Evolutionary conservation across 1,140 invertebrate genomes (phyloP).

Genomic region (Drosophila watanabei): DNA sequence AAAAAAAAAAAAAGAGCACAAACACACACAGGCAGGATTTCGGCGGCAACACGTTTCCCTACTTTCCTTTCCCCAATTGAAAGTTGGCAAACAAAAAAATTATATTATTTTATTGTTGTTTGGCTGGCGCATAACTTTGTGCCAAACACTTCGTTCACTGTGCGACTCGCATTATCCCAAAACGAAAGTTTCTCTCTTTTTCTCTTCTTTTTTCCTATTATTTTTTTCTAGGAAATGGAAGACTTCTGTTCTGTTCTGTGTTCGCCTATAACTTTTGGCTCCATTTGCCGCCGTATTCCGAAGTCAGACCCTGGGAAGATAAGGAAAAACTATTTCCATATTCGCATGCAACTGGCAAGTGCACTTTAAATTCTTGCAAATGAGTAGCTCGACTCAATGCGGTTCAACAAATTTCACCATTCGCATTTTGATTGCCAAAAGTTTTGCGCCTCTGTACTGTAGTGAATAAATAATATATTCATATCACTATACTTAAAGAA

Average conservation of each 20-base stretch:
- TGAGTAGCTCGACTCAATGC: slow-evolving; percentile 66
- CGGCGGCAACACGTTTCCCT: slow-evolving; percentile 40
- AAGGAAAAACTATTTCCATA: slow-evolving; percentile 70
- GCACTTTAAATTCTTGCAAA: slow-evolving; percentile 85
- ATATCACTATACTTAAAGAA: background rate
- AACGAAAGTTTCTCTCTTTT: slow-evolving; percentile 56
- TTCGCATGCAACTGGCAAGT: slow-evolving; percentile 75
- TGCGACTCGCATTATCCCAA: slow-evolving; percentile 69
- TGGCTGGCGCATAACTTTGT: slow-evolving; percentile 76
- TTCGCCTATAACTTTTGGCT: slow-evolving; percentile 66
- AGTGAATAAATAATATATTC: slow-evolving; percentile 12
- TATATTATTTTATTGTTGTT: slow-evolving; percentile 83
- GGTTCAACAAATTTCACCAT: slow-evolving; percentile 11
- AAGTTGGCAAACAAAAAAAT: slow-evolving; percentile 60
- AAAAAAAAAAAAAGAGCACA: too few species aligned
- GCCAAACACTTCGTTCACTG: slow-evolving; percentile 75
- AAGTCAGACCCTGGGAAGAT: slow-evolving; percentile 41
- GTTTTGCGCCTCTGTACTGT: background rate
- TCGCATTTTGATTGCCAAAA: slow-evolving; percentile 42
- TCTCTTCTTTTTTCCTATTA: background rate
- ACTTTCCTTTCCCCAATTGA: slow-evolving; percentile 32
- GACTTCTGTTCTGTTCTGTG: slow-evolving; percentile 50
- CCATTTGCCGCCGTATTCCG: slow-evolving; percentile 70
- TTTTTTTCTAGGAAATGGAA: slow-evolving; percentile 51
- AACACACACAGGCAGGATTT: slow-evolving; percentile 33